Base-by-base conservation (phyloP, 2,797 vertebrate species). In the Eulemur rubriventer region DNA sequence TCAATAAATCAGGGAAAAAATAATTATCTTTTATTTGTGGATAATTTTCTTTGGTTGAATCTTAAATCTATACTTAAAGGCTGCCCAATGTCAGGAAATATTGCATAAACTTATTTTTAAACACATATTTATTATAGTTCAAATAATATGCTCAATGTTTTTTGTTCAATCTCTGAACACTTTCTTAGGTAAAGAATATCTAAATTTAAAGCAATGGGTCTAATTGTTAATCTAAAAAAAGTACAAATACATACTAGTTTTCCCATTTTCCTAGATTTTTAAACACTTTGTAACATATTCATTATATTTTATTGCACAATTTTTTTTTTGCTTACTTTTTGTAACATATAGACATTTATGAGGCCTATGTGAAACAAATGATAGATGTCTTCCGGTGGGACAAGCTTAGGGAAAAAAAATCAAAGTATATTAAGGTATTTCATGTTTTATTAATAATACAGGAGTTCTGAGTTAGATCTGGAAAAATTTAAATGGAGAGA, bases 371-470 rank as follows among this genome's bases (percentile, higher is more conserved):
- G 48, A 95, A 89, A 20, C 70, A 91, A 86, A 63, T 4, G 2
- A 69, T 78, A 80, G 4, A 65, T 79, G 18, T 6, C 16, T 85
- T 57, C 35, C 28, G 41, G 5, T 81, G 57, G 88, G 38, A 43
- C 8, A 84, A 69, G 41, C 43, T 38, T 73, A 73, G n/a, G n/a
- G 18, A 80, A 73, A 80, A 80, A 73, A 38, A 86, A 79, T 80
- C 48, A 73, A 86, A 83, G 76, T 52, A 57, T 75, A 76, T 73
- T 90, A 96, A 93, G 17, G 55, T n/a, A 61, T 43, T 87, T 85
- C 41, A 63, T 85, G 55, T 95, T 90, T 94, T 90, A 90, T 95
- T 96, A 92, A 89, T 65, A 92, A 72, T n/a, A 69, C 6, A 76
- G 10, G 22, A 65, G 41, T 95, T 95, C 35, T 16, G 70, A 80